Conservation (phyloP, 2,113 vertebrate species). For the Clarias batrachus region DNA sequence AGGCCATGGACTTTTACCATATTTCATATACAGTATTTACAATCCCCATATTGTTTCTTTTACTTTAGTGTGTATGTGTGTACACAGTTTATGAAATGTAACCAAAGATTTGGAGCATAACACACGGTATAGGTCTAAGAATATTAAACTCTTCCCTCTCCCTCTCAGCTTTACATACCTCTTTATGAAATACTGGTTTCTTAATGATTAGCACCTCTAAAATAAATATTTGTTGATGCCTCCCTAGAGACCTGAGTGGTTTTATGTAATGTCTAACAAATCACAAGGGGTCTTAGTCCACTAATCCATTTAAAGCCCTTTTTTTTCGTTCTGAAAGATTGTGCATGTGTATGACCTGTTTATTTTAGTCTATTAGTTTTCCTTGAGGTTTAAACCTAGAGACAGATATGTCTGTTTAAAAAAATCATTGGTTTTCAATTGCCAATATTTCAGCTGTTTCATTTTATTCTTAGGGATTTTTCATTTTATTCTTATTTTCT, state of each 20-base stretch:
- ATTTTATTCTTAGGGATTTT: neutral
- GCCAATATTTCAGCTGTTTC: neutral
- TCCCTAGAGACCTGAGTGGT: neutral
- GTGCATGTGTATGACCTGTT: neutral
- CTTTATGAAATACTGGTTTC: neutral
- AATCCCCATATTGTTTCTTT: too few species aligned
- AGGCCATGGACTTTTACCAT: neutral
- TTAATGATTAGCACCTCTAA: conserved; percentile 4
- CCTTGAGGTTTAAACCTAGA: neutral
- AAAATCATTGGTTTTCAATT: neutral
- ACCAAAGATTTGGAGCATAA: neutral
- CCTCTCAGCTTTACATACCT: neutral
- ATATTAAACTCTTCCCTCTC: neutral
- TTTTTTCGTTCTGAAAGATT: neutral
- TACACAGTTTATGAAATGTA: neutral
- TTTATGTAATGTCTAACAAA: conserved; percentile 17
- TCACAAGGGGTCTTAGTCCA: neutral
- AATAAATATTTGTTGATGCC: neutral
- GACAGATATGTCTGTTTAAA: neutral
- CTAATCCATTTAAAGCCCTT: neutral
- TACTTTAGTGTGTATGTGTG: neutral
- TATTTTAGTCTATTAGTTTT: neutral
- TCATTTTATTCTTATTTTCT: neutral
- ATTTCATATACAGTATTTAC: neutral
- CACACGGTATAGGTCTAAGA: neutral